Conservation (phyloP, 2,797 vertebrate genomes). For the Diplodus puntazzo region DNA sequence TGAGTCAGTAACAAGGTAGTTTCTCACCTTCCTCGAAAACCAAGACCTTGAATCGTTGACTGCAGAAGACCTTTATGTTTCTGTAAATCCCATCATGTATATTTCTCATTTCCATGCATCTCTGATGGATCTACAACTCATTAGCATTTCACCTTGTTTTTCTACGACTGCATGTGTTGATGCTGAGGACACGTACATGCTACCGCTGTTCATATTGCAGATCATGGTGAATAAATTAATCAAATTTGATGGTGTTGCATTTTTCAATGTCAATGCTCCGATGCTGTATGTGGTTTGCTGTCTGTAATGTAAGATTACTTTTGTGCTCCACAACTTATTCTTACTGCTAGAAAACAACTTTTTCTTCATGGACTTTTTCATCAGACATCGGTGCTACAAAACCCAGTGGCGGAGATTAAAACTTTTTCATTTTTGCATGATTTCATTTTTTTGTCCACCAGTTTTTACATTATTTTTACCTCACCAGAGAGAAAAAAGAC, state of each 20-base stretch:
- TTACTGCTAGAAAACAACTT: too few relatives aligned
- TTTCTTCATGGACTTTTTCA: neutral
- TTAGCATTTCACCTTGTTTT: constrained; percentile 46
- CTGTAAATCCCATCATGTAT: constrained; percentile 53
- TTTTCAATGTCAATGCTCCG: neutral
- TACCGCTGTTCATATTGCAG: constrained; percentile 40
- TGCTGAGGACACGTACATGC: constrained; percentile 31
- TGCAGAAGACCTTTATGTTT: constrained; percentile 18
- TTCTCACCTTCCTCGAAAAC: constrained; percentile 22
- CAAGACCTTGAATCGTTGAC: constrained; percentile 18
- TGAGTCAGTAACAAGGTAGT: constrained; percentile 29
- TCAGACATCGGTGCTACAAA: neutral
- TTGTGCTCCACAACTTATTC: neutral
- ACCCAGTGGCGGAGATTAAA: neutral
- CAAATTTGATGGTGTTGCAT: constrained; percentile 19
- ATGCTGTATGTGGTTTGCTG: neutral
- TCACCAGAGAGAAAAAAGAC: neutral
- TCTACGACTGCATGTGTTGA: constrained; percentile 28
- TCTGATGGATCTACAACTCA: constrained; percentile 39
- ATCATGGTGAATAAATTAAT: constrained; percentile 64
- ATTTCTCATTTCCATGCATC: constrained; percentile 46
- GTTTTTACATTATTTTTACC: neutral
- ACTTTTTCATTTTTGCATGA: neutral
- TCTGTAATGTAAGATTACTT: neutral
- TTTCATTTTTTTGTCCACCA: neutral